A percentile compares a stretch with the other conserved stretches of the same genome.
Evolutionary conservation across 2,797 vertebrate species (phyloP).

Genomic region (Melopsittacus undulatus): DNA sequence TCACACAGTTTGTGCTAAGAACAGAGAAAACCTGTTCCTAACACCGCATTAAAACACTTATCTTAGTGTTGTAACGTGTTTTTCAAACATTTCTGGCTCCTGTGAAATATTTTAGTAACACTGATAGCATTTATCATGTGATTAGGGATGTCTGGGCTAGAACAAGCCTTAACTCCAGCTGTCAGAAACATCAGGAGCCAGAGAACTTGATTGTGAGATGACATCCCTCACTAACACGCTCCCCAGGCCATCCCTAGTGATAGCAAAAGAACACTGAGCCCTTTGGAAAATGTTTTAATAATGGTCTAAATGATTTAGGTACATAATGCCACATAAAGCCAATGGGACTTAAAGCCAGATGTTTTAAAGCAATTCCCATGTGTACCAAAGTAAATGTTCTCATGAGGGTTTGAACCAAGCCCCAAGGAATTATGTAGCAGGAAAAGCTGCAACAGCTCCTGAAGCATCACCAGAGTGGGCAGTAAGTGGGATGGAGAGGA

Average conservation of each 20-base stretch:
- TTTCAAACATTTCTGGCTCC: conserved; percentile 13
- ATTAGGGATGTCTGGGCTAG: conserved; percentile 12
- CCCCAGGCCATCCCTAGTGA: neutral
- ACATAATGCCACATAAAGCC: neutral
- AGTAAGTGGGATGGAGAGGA: neutral
- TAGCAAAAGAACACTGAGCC: neutral
- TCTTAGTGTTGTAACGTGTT: neutral
- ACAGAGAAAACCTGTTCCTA: neutral
- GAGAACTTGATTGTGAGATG: neutral
- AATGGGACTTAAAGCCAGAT: neutral
- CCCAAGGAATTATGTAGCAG: neutral
- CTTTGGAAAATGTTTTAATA: neutral
- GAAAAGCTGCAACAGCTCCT: neutral
- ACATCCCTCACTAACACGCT: fast-evolving
- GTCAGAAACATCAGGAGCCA: conserved; percentile 33
- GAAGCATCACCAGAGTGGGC: neutral
- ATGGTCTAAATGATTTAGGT: neutral
- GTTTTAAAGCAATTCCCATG: neutral
- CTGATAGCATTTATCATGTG: conserved; percentile 47
- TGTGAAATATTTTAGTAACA: conserved; percentile 43
- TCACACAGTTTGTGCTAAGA: neutral
- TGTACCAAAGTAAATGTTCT: neutral
- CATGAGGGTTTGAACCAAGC: neutral
- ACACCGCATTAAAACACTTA: fast-evolving
- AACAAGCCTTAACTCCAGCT: neutral